Conservation (phyloP, 2,113 vertebrate genomes). For the Coregonus clupeaformis region DNA sequence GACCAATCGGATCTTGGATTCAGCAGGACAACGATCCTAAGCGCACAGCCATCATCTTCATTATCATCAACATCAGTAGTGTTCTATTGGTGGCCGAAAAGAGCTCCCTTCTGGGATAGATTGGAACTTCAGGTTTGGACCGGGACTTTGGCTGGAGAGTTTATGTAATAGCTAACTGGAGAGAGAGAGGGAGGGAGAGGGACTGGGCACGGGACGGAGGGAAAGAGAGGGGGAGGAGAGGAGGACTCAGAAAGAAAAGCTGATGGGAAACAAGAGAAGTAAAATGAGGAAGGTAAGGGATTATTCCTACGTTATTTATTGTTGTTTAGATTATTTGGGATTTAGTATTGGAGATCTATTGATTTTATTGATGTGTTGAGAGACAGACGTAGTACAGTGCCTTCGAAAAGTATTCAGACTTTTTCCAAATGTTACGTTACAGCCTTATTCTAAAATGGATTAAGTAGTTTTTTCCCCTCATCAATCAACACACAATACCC, state of each 20-base stretch:
- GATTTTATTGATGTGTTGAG: no score
- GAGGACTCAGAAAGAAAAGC: slow-evolving; percentile 9
- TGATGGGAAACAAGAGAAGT: slow-evolving; percentile 76
- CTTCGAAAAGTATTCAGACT: no score
- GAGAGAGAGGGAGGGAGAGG: slow-evolving; percentile 28
- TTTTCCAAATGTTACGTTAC: no score
- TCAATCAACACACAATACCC: no score
- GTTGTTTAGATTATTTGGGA: no score
- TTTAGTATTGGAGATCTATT: no score
- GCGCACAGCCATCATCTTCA: no score
- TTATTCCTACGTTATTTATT: neutral
- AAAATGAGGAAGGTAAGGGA: slow-evolving; percentile 71
- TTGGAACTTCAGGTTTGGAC: slow-evolving; percentile 28
- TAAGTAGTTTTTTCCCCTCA: no score
- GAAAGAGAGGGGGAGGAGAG: slow-evolving; percentile 5
- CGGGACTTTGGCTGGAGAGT: slow-evolving; percentile 22
- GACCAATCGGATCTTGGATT: slow-evolving; percentile 47
- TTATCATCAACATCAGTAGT: slow-evolving; percentile 2
- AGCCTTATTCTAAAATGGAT: no score
- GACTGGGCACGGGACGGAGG: slow-evolving; percentile 13
- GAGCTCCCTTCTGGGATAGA: slow-evolving; percentile 21
- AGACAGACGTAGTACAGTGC: no score
- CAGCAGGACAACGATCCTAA: no score
- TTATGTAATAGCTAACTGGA: slow-evolving; percentile 43
- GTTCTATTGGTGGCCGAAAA: slow-evolving; percentile 1